A percentile compares a stretch with the other conserved stretches of the same genome.
These are phyloP conservation scores for Phyllostomus hastatus DNA, from an alignment of 2,113 vertebrate genomes.

Conservation along the genomic window DNA sequence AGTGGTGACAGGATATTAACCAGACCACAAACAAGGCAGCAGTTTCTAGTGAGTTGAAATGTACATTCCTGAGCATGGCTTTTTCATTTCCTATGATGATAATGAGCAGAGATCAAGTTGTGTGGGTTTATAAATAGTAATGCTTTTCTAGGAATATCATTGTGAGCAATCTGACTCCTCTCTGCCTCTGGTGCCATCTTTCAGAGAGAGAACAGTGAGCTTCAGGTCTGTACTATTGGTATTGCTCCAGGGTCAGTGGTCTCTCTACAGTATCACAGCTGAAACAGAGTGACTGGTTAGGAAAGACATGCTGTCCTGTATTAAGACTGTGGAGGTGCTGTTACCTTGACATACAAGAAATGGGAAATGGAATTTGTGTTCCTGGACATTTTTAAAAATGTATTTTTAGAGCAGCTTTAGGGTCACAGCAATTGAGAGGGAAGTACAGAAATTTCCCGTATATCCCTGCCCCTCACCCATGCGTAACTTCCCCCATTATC, in stretches of 20 bases:
- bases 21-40: not conserved
- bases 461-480: not conserved
- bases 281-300: not conserved
- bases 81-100: not conserved
- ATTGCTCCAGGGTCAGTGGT: not conserved
- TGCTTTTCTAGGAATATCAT: not conserved
- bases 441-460: not conserved
- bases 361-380: not conserved
- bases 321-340: not conserved
- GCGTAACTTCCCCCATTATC: not conserved
- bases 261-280: not conserved
- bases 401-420: not conserved
- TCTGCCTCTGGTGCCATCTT: not conserved
- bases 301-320: not conserved
- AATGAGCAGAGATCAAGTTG: not conserved
- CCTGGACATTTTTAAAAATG: not conserved
- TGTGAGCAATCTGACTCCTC: not conserved
- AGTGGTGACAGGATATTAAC: constrained; percentile 14
- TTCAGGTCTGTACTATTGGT: not conserved
- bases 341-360: not conserved
- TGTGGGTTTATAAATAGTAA: not conserved
- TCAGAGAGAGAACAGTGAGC: not conserved
- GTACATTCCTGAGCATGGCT: not conserved
- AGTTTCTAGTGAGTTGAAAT: not conserved
- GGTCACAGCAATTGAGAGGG: not conserved